phyloP scores from a whole-genome alignment of 2,113 vertebrate genomes.

The Heloderma charlesbogerti region DNA sequence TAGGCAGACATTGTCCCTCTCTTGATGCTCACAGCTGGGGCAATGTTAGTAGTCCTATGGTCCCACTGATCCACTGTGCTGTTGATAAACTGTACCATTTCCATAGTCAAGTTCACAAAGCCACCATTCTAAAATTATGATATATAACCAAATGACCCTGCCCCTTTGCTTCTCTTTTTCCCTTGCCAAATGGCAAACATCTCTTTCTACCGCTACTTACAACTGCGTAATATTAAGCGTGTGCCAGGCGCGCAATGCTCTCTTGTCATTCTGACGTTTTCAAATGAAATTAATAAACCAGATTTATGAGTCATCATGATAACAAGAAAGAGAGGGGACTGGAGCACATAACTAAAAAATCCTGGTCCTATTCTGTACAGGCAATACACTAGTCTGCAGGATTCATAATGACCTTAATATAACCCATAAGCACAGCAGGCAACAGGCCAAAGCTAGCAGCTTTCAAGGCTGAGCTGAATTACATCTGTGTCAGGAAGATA shows the following conservation, averaged over 20 bases:
- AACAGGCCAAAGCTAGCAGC: not conserved
- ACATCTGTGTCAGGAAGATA: conserved; percentile 26
- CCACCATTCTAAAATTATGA: not conserved
- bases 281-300: not conserved
- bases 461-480: not conserved
- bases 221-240: not conserved
- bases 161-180: not conserved
- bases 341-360: not conserved
- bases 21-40: not conserved
- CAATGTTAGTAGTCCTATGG: not conserved
- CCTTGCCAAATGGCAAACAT: not conserved
- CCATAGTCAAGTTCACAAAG: not conserved
- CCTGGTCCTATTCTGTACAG: not conserved
- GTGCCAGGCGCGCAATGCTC: not conserved
- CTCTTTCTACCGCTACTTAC: not conserved
- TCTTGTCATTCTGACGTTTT: not conserved
- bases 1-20: not conserved
- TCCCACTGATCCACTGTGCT: not conserved
- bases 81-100: not conserved
- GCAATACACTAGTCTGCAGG: not conserved
- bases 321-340: conserved; percentile 1
- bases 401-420: not conserved
- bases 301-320: not conserved
- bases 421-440: not conserved
- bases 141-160: not conserved